A percentile compares a stretch with the other conserved stretches of the same genome.
phyloP scores from a whole-genome alignment of 2,888 invertebrate genomes.

The Dolichomitus sp. region DNA sequence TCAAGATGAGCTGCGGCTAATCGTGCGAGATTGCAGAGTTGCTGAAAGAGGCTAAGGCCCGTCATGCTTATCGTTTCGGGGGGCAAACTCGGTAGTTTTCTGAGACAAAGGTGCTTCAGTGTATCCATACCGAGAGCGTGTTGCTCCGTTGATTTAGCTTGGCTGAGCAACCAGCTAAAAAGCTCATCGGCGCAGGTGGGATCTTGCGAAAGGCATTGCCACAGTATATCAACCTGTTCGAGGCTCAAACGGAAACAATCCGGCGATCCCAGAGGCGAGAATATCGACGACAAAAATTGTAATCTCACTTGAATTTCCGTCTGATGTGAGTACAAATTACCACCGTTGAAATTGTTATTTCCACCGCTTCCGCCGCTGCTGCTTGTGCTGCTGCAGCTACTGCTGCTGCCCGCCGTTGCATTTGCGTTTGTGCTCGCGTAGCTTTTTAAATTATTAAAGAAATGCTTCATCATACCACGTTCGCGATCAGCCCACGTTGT shows the following conservation, averaged over 20 bases:
- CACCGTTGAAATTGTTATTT: slow-evolving; percentile 36
- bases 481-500: slow-evolving; percentile 98
- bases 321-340: slow-evolving; percentile 90
- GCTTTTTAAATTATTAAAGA: slow-evolving; percentile 95
- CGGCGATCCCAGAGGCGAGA: slow-evolving; percentile 96
- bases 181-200: slow-evolving; percentile 96
- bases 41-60: slow-evolving; percentile 96
- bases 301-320: slow-evolving; percentile 96
- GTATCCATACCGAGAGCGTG: slow-evolving; percentile 96
- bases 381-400: slow-evolving; percentile 42
- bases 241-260: slow-evolving; percentile 94
- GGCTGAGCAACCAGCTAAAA: slow-evolving; percentile 97
- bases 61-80: slow-evolving; percentile 97
- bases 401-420: slow-evolving; percentile 72
- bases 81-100: slow-evolving; percentile 95
- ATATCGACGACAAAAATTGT: slow-evolving; percentile 97
- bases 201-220: slow-evolving; percentile 96
- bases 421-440: slow-evolving; percentile 87
- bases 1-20: slow-evolving; percentile 91
- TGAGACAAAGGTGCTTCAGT: slow-evolving; percentile 94
- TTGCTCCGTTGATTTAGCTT: slow-evolving; percentile 96
- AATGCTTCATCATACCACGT: slow-evolving; percentile 97
- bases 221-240: slow-evolving; percentile 96
- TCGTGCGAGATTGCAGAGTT: slow-evolving; percentile 95
- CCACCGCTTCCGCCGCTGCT: slow-evolving; percentile 78